Base-by-base conservation (phyloP, 2,888 invertebrate genomes). In the Crioceris asparagi region DNA sequence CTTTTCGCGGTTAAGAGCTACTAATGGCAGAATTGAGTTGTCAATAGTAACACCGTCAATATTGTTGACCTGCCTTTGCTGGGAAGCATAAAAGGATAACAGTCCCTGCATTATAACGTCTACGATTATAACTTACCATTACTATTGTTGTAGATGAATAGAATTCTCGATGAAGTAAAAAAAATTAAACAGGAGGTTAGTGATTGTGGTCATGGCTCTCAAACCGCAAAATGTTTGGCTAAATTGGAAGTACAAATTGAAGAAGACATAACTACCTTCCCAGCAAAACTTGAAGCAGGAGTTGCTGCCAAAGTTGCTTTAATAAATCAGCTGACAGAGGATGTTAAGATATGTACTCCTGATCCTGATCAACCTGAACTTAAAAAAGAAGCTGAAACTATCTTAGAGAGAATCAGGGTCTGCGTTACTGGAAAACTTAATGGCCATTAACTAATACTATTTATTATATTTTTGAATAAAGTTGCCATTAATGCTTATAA, bases 171-270 rank as follows among this genome's bases (percentile, higher is more conserved):
- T 25, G 39, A 40, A 14, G 29, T 46, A 4, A 36, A 39, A n/a
- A 40, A 38, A 18, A 36, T 46, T 26, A 39, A 39, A 27, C 29
- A 35, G 10, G 36, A 41, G 33, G 36, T 46, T 11, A 32, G 36
- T 21, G 29, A 40, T 14, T 46, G 45, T 26, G 36, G 42, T 11
- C 31, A 32, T 14, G 42, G 41, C 8, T 29, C 26, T 2, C 32
- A 35, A n/a, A 29, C 34, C 2, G 35, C 31, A 8, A 37, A 31
- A 23, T 45, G 45, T 17, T 4, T 39, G 3, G 39, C 37, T 12
- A 38, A 42, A 23, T 18, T 45, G 25, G 31, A 26, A 3, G 29
- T 19, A 3, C 32, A 33, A 17, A 41, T 45, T 6, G 41, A 41
- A 23, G 21, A 17, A 12, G 45, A 42, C 19, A 37, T 40, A 18